These are phyloP conservation scores for Scrobipalpa costella DNA, from an alignment of 2,888 invertebrate genomes.

Conservation along the genomic window DNA sequence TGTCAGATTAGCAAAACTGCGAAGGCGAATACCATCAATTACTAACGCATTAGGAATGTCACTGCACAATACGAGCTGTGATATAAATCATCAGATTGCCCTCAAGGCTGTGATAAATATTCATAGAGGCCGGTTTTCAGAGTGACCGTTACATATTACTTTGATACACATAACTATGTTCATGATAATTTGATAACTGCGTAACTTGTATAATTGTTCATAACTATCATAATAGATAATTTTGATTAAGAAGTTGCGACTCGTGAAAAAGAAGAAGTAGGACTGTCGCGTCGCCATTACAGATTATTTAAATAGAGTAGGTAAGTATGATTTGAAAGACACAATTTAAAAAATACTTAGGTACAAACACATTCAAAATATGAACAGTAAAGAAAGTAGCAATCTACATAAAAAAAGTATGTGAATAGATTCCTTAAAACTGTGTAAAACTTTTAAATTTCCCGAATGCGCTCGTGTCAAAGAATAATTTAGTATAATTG, in stretches of 20 bases:
- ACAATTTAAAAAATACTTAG: too few relatives aligned
- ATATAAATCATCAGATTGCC: constrained; percentile 46
- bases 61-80: constrained; percentile 34
- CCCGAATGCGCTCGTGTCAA: not conserved
- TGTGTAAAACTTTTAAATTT: not conserved
- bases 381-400: too few relatives aligned
- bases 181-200: not conserved
- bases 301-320: too few relatives aligned
- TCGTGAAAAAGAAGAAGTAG: too few relatives aligned
- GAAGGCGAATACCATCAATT: constrained; percentile 24
- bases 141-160: not conserved
- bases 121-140: constrained; percentile 39
- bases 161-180: not conserved
- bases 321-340: too few relatives aligned
- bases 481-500: not conserved
- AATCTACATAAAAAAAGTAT: too few relatives aligned
- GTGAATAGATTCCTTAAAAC: not conserved
- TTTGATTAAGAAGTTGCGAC: too few relatives aligned
- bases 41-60: constrained; percentile 43
- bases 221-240: too few relatives aligned
- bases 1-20: constrained; percentile 45
- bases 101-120: constrained; percentile 48
- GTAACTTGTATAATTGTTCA: not conserved
- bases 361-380: too few relatives aligned
- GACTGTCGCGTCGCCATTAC: too few relatives aligned